Conservation (phyloP, 2,888 invertebrate species). For the Drosophila ustulata region DNA sequence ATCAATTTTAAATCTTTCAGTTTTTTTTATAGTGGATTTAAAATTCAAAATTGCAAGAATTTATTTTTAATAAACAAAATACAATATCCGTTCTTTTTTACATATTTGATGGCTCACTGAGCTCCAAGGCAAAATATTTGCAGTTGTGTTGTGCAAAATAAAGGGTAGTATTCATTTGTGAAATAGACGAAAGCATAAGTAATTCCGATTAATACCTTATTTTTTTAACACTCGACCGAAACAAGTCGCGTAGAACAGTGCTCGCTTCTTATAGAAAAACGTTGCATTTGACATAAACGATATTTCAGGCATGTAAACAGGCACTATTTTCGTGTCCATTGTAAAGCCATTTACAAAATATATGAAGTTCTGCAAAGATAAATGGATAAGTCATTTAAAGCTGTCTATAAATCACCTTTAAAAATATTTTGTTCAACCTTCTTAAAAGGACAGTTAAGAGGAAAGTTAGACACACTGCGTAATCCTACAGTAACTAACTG, state of each 20-base stretch:
- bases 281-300: not conserved
- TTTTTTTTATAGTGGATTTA: not conserved
- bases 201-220: not conserved
- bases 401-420: no score
- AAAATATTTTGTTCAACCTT: constrained; percentile 22
- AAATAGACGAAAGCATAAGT: no score
- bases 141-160: no score
- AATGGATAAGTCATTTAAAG: not conserved
- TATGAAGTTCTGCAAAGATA: constrained; percentile 1
- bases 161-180: no score
- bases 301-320: constrained; percentile 12
- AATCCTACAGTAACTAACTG: constrained; percentile 29
- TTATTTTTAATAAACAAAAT: not conserved
- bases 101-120: no score
- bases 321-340: constrained; percentile 12
- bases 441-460: constrained; percentile 44
- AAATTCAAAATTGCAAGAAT: not conserved
- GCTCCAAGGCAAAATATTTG: no score
- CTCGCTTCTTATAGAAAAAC: constrained; percentile 2
- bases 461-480: constrained; percentile 40
- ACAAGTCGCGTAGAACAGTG: not conserved
- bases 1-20: not conserved
- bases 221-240: not conserved
- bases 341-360: constrained; percentile 12
- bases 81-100: no score